These are phyloP conservation scores for Atta cephalotes DNA, from an alignment of 1,140 invertebrate species.

Conservation along the genomic window DNA sequence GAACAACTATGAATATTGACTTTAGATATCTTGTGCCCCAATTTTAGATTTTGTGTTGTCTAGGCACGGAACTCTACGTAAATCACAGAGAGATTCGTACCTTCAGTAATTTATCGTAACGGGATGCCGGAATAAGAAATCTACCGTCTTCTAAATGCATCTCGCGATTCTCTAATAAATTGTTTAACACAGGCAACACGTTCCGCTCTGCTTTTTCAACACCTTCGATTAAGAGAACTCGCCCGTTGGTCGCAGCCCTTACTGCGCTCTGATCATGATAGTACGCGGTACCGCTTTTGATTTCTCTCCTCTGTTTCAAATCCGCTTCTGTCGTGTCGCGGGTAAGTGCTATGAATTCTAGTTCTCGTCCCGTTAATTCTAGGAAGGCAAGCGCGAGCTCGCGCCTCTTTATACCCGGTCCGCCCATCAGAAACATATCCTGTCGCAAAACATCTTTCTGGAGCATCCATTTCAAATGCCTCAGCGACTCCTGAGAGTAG, in stretches of 20 bases:
- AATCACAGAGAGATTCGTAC: slow-evolving; percentile 85
- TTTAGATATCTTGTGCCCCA: too few relatives aligned
- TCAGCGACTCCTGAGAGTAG: slow-evolving; percentile 91
- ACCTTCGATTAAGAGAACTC: slow-evolving; percentile 97
- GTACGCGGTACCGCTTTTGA: slow-evolving; percentile 93
- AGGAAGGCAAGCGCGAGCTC: slow-evolving; percentile 94
- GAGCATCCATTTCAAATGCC: slow-evolving; percentile 96
- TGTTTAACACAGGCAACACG: slow-evolving; percentile 98
- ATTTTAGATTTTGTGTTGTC: too few relatives aligned
- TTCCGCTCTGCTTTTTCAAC: slow-evolving; percentile 99
- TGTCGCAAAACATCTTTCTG: slow-evolving; percentile 97
- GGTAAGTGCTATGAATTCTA: slow-evolving; percentile 97
- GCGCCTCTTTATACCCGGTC: slow-evolving; percentile 93
- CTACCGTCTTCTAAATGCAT: slow-evolving; percentile 99
- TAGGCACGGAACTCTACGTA: background rate
- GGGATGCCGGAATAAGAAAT: slow-evolving; percentile 94
- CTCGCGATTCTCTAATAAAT: slow-evolving; percentile 98
- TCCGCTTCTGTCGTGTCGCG: slow-evolving; percentile 98
- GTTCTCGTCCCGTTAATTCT: slow-evolving; percentile 95
- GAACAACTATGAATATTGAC: too few relatives aligned
- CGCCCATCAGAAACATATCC: slow-evolving; percentile 98
- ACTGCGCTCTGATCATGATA: slow-evolving; percentile 99
- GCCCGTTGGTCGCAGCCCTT: slow-evolving; percentile 94
- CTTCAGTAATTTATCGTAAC: slow-evolving; percentile 96
- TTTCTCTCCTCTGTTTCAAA: slow-evolving; percentile 98